Conservation (phyloP, 2,113 vertebrate species). For the Silurus meridionalis region DNA sequence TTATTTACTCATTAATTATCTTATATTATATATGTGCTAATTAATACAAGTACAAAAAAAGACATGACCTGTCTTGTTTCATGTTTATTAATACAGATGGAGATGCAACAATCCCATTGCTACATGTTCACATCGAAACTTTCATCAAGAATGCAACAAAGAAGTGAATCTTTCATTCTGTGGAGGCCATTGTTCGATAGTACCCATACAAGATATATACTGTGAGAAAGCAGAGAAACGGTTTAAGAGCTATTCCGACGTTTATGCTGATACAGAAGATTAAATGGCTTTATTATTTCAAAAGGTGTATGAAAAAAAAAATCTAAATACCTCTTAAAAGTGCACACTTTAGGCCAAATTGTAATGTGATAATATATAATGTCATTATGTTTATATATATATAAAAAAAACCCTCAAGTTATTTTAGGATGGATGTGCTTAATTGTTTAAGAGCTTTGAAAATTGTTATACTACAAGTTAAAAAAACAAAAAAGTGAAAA, state of each 20-base stretch:
- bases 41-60: neutral
- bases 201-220: neutral
- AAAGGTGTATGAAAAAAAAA: too few relatives aligned
- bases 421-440: too few relatives aligned
- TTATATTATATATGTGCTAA: neutral
- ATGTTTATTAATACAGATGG: neutral
- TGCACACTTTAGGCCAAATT: too few relatives aligned
- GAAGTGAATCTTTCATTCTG: neutral
- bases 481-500: too few relatives aligned
- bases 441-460: too few relatives aligned
- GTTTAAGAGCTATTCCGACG: neutral
- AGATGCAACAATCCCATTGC: neutral
- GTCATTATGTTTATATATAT: too few relatives aligned
- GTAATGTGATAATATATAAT: too few relatives aligned
- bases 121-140: neutral
- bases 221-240: neutral
- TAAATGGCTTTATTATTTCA: too few relatives aligned
- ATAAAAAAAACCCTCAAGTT: too few relatives aligned
- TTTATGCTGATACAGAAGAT: too few relatives aligned
- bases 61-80: neutral
- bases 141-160: neutral
- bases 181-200: neutral
- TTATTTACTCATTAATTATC: neutral
- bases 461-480: too few relatives aligned
- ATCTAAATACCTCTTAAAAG: too few relatives aligned